phyloP scores from a whole-genome alignment of 2,888 invertebrate species.

The Ametastegia equiseti region DNA sequence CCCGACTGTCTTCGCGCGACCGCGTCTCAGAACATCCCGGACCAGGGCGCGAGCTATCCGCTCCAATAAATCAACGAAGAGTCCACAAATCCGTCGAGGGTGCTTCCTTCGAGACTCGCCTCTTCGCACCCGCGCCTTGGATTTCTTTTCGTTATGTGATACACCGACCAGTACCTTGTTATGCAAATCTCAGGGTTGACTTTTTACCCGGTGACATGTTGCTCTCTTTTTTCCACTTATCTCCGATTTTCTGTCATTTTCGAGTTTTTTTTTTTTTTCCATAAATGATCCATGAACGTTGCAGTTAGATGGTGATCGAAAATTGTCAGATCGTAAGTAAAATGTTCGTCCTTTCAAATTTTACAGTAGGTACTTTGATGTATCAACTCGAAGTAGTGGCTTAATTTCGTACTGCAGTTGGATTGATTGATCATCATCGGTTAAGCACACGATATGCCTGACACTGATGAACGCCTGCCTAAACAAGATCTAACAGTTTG shows the following conservation, averaged over 20 bases:
- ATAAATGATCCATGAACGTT: too few species aligned
- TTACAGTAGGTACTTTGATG: neutral
- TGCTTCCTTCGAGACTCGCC: constrained; percentile 34
- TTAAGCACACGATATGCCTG: constrained; percentile 3
- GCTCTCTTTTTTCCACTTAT: neutral
- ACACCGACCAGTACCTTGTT: neutral
- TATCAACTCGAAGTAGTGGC: neutral
- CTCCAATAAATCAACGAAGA: constrained; percentile 31
- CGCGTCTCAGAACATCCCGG: neutral
- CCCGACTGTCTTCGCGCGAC: neutral
- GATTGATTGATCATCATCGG: constrained; percentile 4
- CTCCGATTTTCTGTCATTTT: neutral
- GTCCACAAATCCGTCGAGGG: constrained; percentile 50
- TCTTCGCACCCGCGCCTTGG: constrained; percentile 15
- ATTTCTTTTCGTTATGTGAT: constrained; percentile 8
- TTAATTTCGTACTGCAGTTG: neutral
- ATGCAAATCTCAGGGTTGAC: constrained; percentile 7
- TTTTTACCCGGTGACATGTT: neutral
- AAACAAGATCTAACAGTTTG: constrained; percentile 37
- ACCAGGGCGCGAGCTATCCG: constrained; percentile 28
- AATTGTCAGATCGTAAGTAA: neutral
- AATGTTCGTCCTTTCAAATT: neutral
- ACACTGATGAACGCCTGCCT: constrained; percentile 12
- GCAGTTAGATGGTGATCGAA: neutral
- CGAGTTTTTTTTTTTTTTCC: neutral